Evolutionary conservation across 2,888 invertebrate genomes (phyloP), one percentile per base, ranked within the genome.

Genomic region (Cordylochernes scorpioides): DNA sequence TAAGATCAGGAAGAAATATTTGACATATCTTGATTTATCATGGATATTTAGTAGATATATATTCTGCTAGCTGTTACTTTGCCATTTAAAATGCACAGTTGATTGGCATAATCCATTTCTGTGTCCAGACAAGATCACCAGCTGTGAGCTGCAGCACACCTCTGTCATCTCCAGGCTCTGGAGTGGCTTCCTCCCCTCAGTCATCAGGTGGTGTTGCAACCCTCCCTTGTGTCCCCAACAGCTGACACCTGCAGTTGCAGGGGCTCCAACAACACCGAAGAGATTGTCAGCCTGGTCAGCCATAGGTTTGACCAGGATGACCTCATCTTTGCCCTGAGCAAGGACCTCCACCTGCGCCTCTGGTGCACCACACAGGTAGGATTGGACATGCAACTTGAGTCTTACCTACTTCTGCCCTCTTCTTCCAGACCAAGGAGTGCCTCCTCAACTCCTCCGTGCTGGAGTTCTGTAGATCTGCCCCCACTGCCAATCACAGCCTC

Each of bases 301-400:
- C 68, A 70, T 36, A 59, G 62, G 22, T 58, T 67, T 17, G 61
- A 59, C 17, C 57, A 56, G 10, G 65, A 68, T 42, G 59, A 62
- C 1, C 67, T 69, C 43, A 63, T 73, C 3, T 64, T 78, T 43
- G 71, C 74, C 1, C 60, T 86, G 8, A 72, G 73, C 45, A 64
- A 72, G 8, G 78, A 77, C 51, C 69, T 74, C 21, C 67, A 72
- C 41, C 58, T 86, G 9, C 63, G 78, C 18, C 67, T 77, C 42
- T 80, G 78, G 78, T 67, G n/a, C n/a, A n/a, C n/a, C n/a, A n/a
- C n/a, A n/a, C n/a, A n/a, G n/a, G 12, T 33, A 32, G 24, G 29
- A 36, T 14, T 32, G 30, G 13, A 12, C 32, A 9, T 15, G 27
- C 14, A 17, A 12, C 1, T 22, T 29, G 16, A 27, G 27, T 27